Evolutionary conservation across 2,113 vertebrate species (phyloP), one percentile per base, ranked within the genome.

Genomic region (Sinocyclocheilus anophthalmus): DNA sequence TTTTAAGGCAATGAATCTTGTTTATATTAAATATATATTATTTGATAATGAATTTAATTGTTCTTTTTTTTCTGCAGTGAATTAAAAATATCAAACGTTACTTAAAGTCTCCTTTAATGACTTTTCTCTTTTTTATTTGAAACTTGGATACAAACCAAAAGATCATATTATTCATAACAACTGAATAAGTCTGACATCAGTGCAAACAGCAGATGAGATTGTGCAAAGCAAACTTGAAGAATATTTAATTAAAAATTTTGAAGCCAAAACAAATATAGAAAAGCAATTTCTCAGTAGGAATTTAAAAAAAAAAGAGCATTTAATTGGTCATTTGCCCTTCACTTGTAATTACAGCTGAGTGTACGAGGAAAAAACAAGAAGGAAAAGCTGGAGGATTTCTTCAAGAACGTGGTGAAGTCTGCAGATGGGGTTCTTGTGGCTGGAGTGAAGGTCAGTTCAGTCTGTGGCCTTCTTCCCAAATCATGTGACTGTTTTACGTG

Each of bases 281-380:
- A 18, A 18, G 6, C 14, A 18, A 18, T 14, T 69, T 33, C 7
- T 69, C 30, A 37, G 30, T 18, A 37, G 65, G 30, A 42, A 42
- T 42, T 7, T 42, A 1, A 42, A 8, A 42, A 42, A 37, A 37
- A 37, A 37, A 42, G 65, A 4, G 16, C n/a, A 50, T 59, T 42
- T 16, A 14, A 42, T 26, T 37, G 50, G 63, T 76, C 5, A 26
- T 72, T 76, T 80, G 61, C 3, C n/a, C 14, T 45, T 84, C 87
- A 84, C 88, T 2, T 84, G 45, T 86, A 91, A 86, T 94, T 93
- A 85, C 94, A 99, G 98, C 94, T 99, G 93, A 99, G 98, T 81
- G 97, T 99, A 65, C 95, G 98, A 94, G 98, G 98, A 42, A 99
- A 99, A 94, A 99, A 99, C 93, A 99, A 99, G 94, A 99, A 99